A percentile compares a stretch with the other conserved stretches of the same genome.
These are phyloP conservation scores for Procavia capensis DNA, from an alignment of 2,113 vertebrate species.

Conservation along the genomic window DNA sequence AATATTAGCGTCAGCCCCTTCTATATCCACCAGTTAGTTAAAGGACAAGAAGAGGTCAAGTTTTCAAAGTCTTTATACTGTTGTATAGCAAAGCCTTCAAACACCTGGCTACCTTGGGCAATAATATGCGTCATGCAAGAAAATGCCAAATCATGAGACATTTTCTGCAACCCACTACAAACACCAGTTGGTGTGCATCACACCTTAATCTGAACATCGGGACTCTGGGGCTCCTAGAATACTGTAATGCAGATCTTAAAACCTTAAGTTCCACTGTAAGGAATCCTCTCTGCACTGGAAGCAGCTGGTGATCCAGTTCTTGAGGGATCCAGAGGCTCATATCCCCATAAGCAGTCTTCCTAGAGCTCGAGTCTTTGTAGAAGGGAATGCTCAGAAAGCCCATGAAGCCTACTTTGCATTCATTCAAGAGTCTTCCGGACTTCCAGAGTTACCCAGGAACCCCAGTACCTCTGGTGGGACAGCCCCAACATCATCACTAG, in stretches of 20 bases:
- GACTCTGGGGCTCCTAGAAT: not conserved
- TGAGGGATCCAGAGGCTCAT: not conserved
- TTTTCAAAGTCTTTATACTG: not conserved
- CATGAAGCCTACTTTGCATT: not conserved
- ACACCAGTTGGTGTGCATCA: not conserved
- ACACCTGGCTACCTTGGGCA: not conserved
- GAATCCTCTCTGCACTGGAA: not conserved
- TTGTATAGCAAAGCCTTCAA: not conserved
- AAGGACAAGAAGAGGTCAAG: not conserved
- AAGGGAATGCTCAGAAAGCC: not conserved
- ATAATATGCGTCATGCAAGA: not conserved
- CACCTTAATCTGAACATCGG: not conserved
- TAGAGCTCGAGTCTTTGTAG: not conserved
- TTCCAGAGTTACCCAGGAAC: not conserved
- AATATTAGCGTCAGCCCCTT: not conserved
- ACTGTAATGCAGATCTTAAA: not conserved
- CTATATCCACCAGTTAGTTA: conserved; percentile 32
- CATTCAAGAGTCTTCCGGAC: not conserved
- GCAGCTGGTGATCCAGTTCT: not conserved
- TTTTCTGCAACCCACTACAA: not conserved
- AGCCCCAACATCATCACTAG: not conserved
- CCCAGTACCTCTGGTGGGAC: not conserved
- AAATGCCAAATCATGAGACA: not conserved
- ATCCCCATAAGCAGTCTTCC: not conserved
- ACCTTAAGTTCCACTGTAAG: not conserved